Evolutionary conservation across 2,113 vertebrate species (phyloP).

Genomic region (Pan troglodytes): DNA sequence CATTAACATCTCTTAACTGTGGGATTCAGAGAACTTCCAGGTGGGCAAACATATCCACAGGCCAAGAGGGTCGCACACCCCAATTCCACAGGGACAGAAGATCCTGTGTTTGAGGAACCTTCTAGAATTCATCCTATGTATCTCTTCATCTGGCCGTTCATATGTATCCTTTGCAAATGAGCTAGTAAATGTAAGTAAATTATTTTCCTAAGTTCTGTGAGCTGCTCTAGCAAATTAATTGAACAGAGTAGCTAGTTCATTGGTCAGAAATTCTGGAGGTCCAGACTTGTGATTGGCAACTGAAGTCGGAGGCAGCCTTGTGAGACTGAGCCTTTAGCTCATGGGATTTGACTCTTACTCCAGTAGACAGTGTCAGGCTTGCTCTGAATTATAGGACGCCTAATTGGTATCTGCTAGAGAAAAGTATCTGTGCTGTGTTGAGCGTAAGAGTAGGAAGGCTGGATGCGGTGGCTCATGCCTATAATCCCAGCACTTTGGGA

Average conservation of each 20-base stretch:
- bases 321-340: background rate
- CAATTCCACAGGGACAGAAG: background rate
- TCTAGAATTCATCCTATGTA: background rate
- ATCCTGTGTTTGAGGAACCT: background rate
- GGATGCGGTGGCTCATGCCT: accelerated
- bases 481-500: too few relatives aligned
- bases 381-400: background rate
- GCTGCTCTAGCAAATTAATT: background rate
- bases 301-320: background rate
- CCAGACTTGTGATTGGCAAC: too few relatives aligned
- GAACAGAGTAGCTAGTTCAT: background rate
- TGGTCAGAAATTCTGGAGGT: background rate
- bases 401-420: background rate
- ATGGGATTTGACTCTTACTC: background rate
- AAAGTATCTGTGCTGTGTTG: background rate
- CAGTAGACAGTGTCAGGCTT: background rate
- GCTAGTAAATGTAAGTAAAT: background rate
- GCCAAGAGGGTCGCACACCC: background rate
- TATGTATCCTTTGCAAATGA: background rate
- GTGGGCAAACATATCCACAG: background rate
- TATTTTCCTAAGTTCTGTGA: background rate
- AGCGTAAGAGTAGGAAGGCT: background rate
- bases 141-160: background rate
- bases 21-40: background rate
- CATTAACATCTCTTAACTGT: background rate